Evolutionary conservation across 1,140 invertebrate species (phyloP).

Genomic region (Bombus vancouverensis): DNA sequence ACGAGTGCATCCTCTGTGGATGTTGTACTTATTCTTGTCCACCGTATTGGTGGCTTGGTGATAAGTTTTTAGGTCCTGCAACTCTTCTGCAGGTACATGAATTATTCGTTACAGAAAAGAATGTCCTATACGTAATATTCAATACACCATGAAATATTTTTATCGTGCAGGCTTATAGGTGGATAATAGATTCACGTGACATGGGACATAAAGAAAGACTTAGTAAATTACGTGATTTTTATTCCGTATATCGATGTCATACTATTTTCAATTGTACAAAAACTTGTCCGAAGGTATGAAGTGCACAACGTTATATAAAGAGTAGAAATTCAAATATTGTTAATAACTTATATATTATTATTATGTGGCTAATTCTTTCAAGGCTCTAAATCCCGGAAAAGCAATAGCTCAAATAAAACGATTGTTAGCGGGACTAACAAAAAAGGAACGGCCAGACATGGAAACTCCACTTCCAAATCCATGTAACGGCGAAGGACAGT

Average conservation of each 20-base stretch:
- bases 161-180: constrained; percentile 81
- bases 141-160: not conserved
- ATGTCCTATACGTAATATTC: not conserved
- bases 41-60: constrained; percentile 89
- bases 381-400: constrained; percentile 96
- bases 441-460: constrained; percentile 90
- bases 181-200: constrained; percentile 92
- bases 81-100: constrained; percentile 85
- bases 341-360: constrained; percentile 10
- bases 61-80: constrained; percentile 88
- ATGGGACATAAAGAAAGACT: constrained; percentile 86
- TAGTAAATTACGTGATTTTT: constrained; percentile 87
- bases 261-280: constrained; percentile 92
- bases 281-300: constrained; percentile 88
- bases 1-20: constrained; percentile 90
- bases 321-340: not conserved
- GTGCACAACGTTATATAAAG: not conserved
- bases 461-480: constrained; percentile 83
- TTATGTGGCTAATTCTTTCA: constrained; percentile 64
- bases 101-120: not conserved
- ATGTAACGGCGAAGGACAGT: constrained; percentile 47
- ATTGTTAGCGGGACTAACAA: constrained; percentile 91
- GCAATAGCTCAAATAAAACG: constrained; percentile 98
- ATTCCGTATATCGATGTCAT: constrained; percentile 90
- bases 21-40: constrained; percentile 88